Percentiles rank a stretch among this genome's conserved stretches.
These are phyloP conservation scores for Elmis aenea DNA, from an alignment of 2,888 invertebrate genomes.

Conservation along the genomic window DNA sequence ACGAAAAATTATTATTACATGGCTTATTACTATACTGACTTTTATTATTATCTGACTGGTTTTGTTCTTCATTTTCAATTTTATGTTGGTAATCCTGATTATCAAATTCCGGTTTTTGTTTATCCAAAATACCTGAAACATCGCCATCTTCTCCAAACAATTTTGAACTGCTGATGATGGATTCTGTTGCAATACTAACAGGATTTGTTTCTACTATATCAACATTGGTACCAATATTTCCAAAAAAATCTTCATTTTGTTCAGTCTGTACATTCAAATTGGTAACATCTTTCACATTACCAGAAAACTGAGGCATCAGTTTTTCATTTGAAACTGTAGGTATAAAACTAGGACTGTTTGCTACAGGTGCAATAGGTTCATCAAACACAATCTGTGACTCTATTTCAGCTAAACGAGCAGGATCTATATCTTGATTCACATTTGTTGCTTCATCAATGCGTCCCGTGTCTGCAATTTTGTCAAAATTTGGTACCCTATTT, in stretches of 20 bases:
- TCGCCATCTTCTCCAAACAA: neutral
- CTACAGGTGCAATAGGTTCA: conserved; percentile 1
- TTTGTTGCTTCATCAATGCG: conserved; percentile 36
- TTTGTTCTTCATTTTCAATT: neutral
- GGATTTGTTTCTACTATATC: neutral
- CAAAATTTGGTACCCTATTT: conserved; percentile 30
- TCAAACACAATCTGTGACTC: conserved; percentile 39
- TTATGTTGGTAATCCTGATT: neutral
- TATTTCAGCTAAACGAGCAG: conserved; percentile 33
- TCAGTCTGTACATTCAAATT: neutral
- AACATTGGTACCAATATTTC: neutral
- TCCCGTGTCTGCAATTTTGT: conserved; percentile 40
- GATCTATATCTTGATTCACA: conserved; percentile 10
- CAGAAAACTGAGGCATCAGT: neutral
- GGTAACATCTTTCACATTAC: neutral
- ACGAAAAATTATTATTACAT: neutral
- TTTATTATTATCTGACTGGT: neutral
- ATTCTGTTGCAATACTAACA: neutral
- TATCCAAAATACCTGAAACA: neutral
- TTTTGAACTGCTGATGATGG: too few species aligned
- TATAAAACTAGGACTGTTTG: neutral
- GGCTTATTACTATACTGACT: neutral
- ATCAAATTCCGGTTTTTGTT: too few species aligned
- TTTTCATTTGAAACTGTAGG: neutral
- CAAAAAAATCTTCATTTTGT: neutral